Percentiles rank a stretch among this genome's conserved stretches.
These are phyloP conservation scores for Sarcophaga carnaria DNA, from an alignment of 2,888 invertebrate genomes.

Conservation along the genomic window DNA sequence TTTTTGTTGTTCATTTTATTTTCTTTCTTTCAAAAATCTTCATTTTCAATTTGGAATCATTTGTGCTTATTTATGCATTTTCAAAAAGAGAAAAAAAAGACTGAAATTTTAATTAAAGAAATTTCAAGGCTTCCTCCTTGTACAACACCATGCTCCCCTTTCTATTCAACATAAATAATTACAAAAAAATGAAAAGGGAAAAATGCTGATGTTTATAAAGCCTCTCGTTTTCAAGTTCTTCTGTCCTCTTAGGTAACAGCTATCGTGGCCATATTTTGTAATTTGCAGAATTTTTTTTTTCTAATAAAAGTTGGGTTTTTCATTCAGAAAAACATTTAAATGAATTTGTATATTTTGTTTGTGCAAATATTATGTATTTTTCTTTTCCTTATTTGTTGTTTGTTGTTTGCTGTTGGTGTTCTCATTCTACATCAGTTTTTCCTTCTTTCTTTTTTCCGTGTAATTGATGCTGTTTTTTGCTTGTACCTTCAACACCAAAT, in stretches of 20 bases:
- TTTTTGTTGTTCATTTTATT: too few relatives aligned
- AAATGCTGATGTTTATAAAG: not conserved
- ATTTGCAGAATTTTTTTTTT: conserved; percentile 34
- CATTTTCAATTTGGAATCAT: too few relatives aligned
- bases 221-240: not conserved
- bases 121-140: not conserved
- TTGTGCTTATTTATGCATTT: too few relatives aligned
- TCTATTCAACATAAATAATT: not conserved
- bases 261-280: conserved; percentile 1
- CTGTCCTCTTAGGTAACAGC: not conserved
- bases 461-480: conserved; percentile 40
- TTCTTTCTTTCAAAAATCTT: too few relatives aligned
- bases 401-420: not conserved
- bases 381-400: not conserved
- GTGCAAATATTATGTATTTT: not conserved
- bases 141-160: not conserved
- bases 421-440: not conserved
- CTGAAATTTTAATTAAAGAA: too few relatives aligned
- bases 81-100: too few relatives aligned
- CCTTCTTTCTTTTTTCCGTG: not conserved
- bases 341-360: not conserved
- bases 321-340: not conserved
- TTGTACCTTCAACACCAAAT: conserved; percentile 53
- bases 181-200: not conserved
- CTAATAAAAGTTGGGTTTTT: not conserved